Conservation (phyloP, 2,797 vertebrate species). For the Jordanella pulchra region DNA sequence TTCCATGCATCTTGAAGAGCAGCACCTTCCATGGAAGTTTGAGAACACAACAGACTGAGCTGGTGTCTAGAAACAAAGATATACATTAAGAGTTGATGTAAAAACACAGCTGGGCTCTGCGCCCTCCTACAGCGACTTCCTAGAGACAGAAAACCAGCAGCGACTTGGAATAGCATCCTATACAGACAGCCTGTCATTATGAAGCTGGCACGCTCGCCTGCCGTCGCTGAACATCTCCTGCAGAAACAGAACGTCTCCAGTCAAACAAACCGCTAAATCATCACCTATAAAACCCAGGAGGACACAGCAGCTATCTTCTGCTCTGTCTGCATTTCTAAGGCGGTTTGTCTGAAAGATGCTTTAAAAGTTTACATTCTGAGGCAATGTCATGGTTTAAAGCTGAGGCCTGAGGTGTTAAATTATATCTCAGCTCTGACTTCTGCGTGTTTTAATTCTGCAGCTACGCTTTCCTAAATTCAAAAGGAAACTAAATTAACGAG, state of each 20-base stretch:
- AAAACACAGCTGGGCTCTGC: conserved; percentile 48
- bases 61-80: conserved; percentile 50
- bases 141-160: conserved; percentile 65
- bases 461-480: neutral
- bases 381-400: conserved; percentile 21
- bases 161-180: conserved; percentile 68
- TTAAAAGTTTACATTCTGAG: conserved; percentile 29
- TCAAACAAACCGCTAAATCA: conserved; percentile 60
- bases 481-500: neutral
- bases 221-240: conserved; percentile 46
- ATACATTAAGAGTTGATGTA: conserved; percentile 44
- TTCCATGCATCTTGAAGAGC: neutral
- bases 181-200: conserved; percentile 72
- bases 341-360: conserved; percentile 42
- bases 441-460: conserved; percentile 7
- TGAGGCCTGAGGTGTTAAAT: conserved; percentile 19
- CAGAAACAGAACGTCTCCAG: conserved; percentile 40
- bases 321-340: conserved; percentile 27
- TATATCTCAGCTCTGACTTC: conserved; percentile 18
- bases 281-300: conserved; percentile 49
- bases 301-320: conserved; percentile 14
- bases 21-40: neutral
- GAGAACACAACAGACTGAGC: neutral
- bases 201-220: conserved; percentile 48
- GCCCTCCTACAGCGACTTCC: conserved; percentile 54